These are phyloP conservation scores for Xestoiulus laeticollis DNA, from an alignment of 2,888 invertebrate species.

Conservation along the genomic window DNA sequence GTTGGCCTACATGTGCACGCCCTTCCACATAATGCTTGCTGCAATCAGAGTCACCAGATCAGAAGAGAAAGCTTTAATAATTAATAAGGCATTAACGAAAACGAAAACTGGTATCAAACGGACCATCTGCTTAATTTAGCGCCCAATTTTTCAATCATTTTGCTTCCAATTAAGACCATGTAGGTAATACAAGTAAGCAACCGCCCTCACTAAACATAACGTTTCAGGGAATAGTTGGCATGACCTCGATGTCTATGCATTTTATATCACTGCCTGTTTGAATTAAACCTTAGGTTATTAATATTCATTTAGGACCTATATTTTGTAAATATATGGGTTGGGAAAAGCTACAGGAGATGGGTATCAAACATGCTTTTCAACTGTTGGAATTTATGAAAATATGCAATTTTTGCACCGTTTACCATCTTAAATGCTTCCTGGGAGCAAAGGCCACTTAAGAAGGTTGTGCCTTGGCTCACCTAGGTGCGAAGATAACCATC, in stretches of 20 bases:
- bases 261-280: neutral
- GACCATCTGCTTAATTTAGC: neutral
- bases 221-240: neutral
- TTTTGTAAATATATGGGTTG: neutral
- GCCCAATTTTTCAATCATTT: neutral
- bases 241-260: neutral
- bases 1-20: neutral
- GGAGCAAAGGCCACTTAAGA: neutral
- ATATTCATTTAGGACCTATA: neutral
- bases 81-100: slow-evolving; percentile 27
- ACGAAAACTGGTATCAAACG: neutral
- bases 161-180: neutral
- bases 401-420: neutral
- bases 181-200: neutral
- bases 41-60: neutral
- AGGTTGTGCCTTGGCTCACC: neutral
- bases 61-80: neutral
- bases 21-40: neutral
- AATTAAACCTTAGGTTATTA: neutral
- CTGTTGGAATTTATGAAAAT: neutral
- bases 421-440: neutral
- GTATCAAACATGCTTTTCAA: neutral
- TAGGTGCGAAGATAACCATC: neutral
- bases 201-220: neutral
- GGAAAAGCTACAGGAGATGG: neutral